A percentile compares a stretch with the other conserved stretches of the same genome.
Evolutionary conservation across 37 sponge, comb jelly and placozoan genomes (phyloP).

Genomic region (Haliclona indistincta): DNA sequence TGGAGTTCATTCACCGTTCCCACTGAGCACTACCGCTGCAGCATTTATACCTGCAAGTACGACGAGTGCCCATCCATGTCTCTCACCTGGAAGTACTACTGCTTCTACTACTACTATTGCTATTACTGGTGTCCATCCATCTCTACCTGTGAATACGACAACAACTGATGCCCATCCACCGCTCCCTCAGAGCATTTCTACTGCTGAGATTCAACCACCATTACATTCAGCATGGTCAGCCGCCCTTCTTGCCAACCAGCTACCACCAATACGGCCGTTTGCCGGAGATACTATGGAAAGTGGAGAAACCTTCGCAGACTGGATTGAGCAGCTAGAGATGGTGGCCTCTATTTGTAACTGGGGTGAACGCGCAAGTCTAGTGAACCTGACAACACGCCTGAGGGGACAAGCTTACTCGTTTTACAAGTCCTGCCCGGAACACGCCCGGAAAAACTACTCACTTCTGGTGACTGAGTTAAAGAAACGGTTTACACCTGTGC

Average conservation of each 20-base stretch:
- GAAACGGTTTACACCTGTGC: constrained; percentile 39
- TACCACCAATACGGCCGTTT: constrained; percentile 31
- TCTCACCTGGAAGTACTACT: too few species aligned
- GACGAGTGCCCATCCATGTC: too few species aligned
- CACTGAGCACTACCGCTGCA: too few species aligned
- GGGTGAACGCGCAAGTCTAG: constrained; percentile 23
- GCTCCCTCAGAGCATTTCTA: too few species aligned
- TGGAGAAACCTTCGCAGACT: constrained; percentile 18
- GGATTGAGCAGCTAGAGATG: constrained; percentile 41
- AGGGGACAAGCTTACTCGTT: constrained; percentile 28
- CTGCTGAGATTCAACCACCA: too few species aligned
- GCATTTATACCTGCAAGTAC: too few species aligned
- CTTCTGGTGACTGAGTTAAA: constrained; percentile 8
- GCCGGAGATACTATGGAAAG: constrained; percentile 11
- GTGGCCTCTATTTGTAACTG: constrained; percentile 27
- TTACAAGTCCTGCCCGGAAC: constrained; percentile 24
- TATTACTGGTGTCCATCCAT: too few species aligned
- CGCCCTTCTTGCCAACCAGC: constrained; percentile 20
- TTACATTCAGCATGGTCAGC: background rate
- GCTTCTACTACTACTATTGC: too few species aligned
- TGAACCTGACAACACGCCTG: constrained; percentile 34
- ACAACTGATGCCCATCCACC: too few species aligned
- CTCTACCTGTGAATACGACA: too few species aligned
- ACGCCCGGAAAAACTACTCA: constrained; percentile 21
- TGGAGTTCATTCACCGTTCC: too few species aligned